Evolutionary conservation across 35 echinoderm and acorn worm species (phyloP).

Genomic region (Nesometra sesokonis): DNA sequence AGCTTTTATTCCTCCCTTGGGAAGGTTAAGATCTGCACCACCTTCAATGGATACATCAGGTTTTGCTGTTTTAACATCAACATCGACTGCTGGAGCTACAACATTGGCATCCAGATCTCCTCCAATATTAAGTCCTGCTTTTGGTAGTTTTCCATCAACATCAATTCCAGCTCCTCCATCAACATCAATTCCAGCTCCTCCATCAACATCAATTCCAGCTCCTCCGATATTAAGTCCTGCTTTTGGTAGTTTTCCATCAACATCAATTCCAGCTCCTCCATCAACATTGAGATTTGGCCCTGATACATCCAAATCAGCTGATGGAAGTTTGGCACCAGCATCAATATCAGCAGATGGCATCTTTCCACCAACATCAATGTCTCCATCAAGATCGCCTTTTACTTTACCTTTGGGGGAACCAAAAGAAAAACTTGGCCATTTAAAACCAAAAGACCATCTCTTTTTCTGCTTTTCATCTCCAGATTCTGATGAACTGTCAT

Average conservation of each 20-base stretch:
- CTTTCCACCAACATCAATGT: neutral
- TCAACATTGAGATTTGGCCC: too few species aligned
- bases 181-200: neutral
- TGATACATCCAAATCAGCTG: constrained; percentile 15
- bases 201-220: constrained; percentile 7
- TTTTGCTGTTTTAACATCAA: constrained; percentile 37
- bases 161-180: too few species aligned
- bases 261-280: too few species aligned
- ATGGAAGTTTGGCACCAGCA: constrained; percentile 4
- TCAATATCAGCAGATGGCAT: constrained; percentile 17
- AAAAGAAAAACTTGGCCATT: constrained; percentile 9
- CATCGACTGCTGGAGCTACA: constrained; percentile 10
- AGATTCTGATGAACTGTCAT: neutral
- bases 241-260: too few species aligned
- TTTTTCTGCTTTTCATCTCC: constrained; percentile 33
- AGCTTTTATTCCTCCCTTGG: constrained; percentile 20
- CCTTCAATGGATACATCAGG: constrained; percentile 35
- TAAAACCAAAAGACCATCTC: constrained; percentile 5
- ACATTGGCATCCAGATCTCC: neutral
- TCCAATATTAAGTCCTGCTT: neutral
- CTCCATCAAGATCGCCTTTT: neutral
- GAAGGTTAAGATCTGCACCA: constrained; percentile 1
- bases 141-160: neutral
- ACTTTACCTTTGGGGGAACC: constrained; percentile 20
- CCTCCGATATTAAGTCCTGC: too few species aligned